These are phyloP conservation scores for Portunus trituberculatus DNA, from an alignment of 1,140 invertebrate genomes.

Conservation along the genomic window DNA sequence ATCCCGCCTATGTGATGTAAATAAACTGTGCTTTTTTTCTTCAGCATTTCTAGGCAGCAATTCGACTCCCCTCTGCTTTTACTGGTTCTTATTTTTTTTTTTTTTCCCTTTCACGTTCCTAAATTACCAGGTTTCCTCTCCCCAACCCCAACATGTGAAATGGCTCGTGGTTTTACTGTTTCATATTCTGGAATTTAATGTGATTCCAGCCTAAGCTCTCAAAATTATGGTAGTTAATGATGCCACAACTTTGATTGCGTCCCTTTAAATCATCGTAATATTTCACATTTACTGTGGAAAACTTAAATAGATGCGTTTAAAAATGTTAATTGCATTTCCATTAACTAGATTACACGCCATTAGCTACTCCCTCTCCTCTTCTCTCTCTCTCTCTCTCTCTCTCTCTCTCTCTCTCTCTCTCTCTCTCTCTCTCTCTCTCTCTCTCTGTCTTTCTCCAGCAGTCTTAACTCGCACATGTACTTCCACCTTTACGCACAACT, in stretches of 20 bases:
- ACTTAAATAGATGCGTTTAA: conserved; percentile 15
- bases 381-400: neutral
- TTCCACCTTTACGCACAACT: neutral
- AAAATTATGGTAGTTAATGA: conserved; percentile 4
- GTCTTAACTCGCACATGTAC: neutral
- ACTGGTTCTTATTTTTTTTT: neutral
- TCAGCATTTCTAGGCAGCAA: neutral
- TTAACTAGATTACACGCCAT: neutral
- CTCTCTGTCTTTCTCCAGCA: conserved; percentile 23
- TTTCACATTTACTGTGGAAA: neutral
- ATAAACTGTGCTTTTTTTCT: neutral
- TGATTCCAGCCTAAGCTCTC: neutral
- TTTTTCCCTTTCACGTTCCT: neutral
- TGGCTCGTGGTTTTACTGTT: neutral
- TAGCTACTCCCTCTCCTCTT: neutral
- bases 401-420: neutral
- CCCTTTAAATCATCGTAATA: neutral
- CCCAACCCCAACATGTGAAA: neutral
- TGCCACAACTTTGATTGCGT: conserved; percentile 1
- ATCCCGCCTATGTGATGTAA: neutral
- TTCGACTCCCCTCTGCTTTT: neutral
- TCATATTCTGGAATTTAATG: neutral
- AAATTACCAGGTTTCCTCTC: neutral
- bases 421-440: neutral
- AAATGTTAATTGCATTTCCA: conserved; percentile 24